A percentile compares a stretch with the other conserved stretches of the same genome.
These are phyloP conservation scores for Lithobius niger DNA, from an alignment of 1,140 invertebrate species.

Conservation along the genomic window DNA sequence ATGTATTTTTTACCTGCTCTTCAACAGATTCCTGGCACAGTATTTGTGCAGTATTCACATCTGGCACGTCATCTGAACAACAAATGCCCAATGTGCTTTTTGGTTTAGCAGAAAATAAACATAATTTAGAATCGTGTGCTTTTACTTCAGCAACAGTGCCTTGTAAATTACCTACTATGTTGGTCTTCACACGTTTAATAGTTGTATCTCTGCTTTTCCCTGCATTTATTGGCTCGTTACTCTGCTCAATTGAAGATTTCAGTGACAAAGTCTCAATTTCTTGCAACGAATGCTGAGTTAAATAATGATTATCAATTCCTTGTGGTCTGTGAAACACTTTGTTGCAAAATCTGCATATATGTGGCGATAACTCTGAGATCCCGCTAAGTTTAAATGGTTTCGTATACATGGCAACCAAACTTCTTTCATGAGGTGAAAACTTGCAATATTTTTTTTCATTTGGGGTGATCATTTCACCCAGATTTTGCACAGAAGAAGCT, in stretches of 20 bases:
- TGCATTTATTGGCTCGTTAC: background rate
- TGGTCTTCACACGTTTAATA: background rate
- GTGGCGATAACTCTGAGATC: background rate
- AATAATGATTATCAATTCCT: conserved; percentile 1
- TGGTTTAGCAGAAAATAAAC: background rate
- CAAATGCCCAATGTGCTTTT: background rate
- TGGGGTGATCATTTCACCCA: no score
- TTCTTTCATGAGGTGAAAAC: background rate
- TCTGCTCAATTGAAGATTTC: background rate
- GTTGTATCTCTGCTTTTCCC: background rate
- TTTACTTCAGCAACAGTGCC: background rate
- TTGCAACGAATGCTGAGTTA: background rate
- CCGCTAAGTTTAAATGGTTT: background rate
- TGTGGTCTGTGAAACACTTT: background rate
- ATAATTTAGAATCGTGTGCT: background rate
- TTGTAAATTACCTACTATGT: background rate
- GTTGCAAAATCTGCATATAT: background rate
- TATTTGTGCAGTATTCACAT: background rate
- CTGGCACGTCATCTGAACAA: background rate
- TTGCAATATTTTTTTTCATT: background rate
- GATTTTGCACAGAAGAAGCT: background rate
- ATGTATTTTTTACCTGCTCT: no score
- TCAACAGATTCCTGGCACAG: no score
- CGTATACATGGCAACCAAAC: background rate
- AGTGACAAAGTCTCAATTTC: background rate